These are phyloP conservation scores for Lepidurus apus DNA, from an alignment of 1,140 invertebrate species.

Conservation along the genomic window DNA sequence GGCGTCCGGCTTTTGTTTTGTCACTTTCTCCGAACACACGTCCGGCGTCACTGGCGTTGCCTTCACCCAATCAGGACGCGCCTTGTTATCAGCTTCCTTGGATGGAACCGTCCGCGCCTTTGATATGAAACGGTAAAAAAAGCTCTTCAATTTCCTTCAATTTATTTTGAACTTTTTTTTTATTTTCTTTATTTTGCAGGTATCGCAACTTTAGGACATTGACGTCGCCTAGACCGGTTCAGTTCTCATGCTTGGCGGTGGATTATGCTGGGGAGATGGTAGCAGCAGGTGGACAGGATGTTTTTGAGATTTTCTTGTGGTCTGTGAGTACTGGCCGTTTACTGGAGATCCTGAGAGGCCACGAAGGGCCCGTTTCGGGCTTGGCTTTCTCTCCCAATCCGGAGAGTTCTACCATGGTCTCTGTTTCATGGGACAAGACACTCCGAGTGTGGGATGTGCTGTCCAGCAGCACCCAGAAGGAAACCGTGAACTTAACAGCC, in stretches of 20 bases:
- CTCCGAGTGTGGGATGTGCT: conserved; percentile 86
- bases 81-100: conserved; percentile 79
- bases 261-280: conserved; percentile 86
- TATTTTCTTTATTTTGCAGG: conserved; percentile 47
- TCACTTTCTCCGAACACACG: conserved; percentile 88
- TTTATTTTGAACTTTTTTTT: conserved; percentile 27
- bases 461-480: conserved; percentile 71
- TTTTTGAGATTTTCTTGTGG: conserved; percentile 94
- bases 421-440: conserved; percentile 91
- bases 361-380: conserved; percentile 82
- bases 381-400: conserved; percentile 71
- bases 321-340: conserved; percentile 84
- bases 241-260: conserved; percentile 86
- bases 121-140: conserved; percentile 68
- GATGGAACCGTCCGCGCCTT: conserved; percentile 95
- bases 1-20: conserved; percentile 82
- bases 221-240: conserved; percentile 79
- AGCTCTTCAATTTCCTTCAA: neutral
- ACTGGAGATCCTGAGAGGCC: conserved; percentile 76
- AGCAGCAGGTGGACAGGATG: conserved; percentile 85
- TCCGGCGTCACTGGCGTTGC: conserved; percentile 69
- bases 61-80: conserved; percentile 87
- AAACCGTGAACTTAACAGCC: conserved; percentile 68
- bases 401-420: conserved; percentile 68
- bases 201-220: conserved; percentile 97